These are phyloP conservation scores for Drosophila persimilis DNA, from an alignment of 1,140 invertebrate genomes.

Conservation along the genomic window DNA sequence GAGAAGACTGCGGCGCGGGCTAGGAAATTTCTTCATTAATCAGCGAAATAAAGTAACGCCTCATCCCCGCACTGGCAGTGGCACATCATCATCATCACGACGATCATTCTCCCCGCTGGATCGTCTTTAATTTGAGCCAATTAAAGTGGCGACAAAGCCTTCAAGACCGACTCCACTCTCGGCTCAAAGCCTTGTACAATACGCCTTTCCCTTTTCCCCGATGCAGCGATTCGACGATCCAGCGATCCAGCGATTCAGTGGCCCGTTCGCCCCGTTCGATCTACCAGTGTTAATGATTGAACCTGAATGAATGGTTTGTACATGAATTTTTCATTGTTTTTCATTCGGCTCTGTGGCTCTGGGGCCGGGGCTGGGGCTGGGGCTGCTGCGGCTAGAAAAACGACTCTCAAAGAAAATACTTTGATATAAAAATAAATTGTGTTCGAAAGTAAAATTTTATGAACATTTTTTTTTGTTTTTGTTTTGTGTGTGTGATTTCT, in stretches of 20 bases:
- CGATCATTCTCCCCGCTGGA: neutral
- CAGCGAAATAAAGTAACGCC: slow-evolving; percentile 44
- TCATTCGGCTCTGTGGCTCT: slow-evolving; percentile 25
- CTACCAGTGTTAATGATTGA: slow-evolving; percentile 61
- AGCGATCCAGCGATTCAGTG: too few species aligned
- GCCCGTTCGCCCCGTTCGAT: neutral
- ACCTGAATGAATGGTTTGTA: slow-evolving; percentile 59
- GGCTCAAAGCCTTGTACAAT: slow-evolving; percentile 17
- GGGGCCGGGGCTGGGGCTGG: slow-evolving; percentile 3
- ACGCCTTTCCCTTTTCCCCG: slow-evolving; percentile 63
- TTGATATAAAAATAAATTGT: slow-evolving; percentile 72
- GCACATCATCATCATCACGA: too few species aligned
- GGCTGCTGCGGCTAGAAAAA: slow-evolving; percentile 30
- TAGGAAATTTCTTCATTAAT: slow-evolving; percentile 67
- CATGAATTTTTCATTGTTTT: slow-evolving; percentile 61
- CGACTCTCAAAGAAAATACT: slow-evolving; percentile 21
- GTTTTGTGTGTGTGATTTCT: slow-evolving; percentile 5
- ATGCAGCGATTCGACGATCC: neutral
- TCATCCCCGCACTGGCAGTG: slow-evolving; percentile 2
- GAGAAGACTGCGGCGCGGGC: neutral
- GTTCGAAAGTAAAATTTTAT: slow-evolving; percentile 62
- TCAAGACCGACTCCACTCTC: slow-evolving; percentile 2
- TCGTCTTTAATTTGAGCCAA: slow-evolving; percentile 59
- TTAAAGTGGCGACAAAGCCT: slow-evolving; percentile 54
- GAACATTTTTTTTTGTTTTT: slow-evolving; percentile 8